Base-by-base conservation (phyloP, 2,888 invertebrate genomes). In the Trisateles emortualis region DNA sequence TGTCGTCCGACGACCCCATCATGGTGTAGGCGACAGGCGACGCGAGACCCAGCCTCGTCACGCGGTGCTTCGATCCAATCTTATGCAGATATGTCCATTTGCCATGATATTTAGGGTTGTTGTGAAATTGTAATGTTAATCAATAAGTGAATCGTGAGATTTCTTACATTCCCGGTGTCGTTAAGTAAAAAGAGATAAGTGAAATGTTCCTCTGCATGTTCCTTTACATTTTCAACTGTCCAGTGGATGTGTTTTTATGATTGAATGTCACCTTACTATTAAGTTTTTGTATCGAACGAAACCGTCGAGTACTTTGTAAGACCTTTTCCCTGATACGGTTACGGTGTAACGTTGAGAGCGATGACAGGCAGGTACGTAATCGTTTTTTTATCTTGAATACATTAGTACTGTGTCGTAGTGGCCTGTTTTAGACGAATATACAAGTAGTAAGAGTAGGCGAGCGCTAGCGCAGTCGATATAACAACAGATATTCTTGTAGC, bases 1-100 rank as follows among this genome's bases (percentile, higher is more conserved):
- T 93, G 13, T 93, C 93, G 48, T 92, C 92, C 1, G 93, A 93
- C 73, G 93, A 93, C 70, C 93, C 93, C 67, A 93, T 93, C 77
- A 93, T 93, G 93, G 93, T 93, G 48, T 92, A 83, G 52, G 5
- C 6, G 6, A 22, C 35, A 56, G 36, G n/a, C n/a, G n/a, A n/a
- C n/a, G n/a, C n/a, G n/a, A n/a, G n/a, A n/a, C n/a, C n/a, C n/a
- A n/a, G n/a, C 16, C 45, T 52, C 30, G 42, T 14, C 40, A 2
- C 29, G 29, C 29, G 22, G 35, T 47, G 44, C 40, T 40, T 41
- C 49, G 33, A 45, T 13, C 39, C 19, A 40, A 48, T 45, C 33
- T 48, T 51, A 64, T 49, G 51, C 55, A 52, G 50, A 54, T 22
- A 53, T 62, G 52, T 57, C 59, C 57, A 59, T 58, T 59, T 59